These are phyloP conservation scores for Hydractinia echinata DNA, from an alignment of 30 jellyfish, hydroid and myxozoan species.

Conservation along the genomic window DNA sequence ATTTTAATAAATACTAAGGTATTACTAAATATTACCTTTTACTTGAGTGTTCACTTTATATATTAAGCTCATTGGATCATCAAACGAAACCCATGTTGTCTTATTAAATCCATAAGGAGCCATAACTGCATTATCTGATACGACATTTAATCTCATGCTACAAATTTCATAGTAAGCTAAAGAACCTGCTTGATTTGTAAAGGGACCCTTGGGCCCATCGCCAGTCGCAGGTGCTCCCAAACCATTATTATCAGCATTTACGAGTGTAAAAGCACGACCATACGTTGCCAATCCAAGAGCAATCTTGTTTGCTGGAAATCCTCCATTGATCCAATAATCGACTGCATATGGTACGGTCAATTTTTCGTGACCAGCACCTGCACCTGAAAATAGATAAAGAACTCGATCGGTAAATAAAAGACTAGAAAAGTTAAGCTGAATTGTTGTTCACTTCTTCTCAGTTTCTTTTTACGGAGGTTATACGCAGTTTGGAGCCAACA, in stretches of 20 bases:
- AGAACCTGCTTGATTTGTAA: constrained; percentile 41
- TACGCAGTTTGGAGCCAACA: no score
- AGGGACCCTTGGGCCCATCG: constrained; percentile 27
- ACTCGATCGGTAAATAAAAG: no score
- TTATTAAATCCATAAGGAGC: constrained; percentile 49
- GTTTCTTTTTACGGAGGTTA: no score
- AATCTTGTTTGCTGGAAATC: constrained; percentile 69
- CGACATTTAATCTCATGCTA: constrained; percentile 37
- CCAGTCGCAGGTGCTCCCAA: constrained; percentile 62
- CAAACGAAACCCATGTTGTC: constrained; percentile 40
- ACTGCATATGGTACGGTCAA: constrained; percentile 61
- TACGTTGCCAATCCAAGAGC: constrained; percentile 87
- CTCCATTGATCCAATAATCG: constrained; percentile 66
- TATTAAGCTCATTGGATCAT: constrained; percentile 26
- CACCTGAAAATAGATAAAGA: neutral
- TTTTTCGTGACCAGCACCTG: constrained; percentile 27
- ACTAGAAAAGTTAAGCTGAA: no score
- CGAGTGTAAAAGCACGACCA: constrained; percentile 70
- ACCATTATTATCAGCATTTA: constrained; percentile 39
- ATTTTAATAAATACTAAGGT: neutral
- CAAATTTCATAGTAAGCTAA: constrained; percentile 48
- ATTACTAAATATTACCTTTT: neutral
- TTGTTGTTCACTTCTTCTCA: no score
- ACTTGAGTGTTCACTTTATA: constrained; percentile 32
- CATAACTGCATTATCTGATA: constrained; percentile 23